Percentiles rank a stretch among this genome's conserved stretches.
Evolutionary conservation across 2,113 vertebrate genomes (phyloP).

Genomic region (Gorilla gorilla): DNA sequence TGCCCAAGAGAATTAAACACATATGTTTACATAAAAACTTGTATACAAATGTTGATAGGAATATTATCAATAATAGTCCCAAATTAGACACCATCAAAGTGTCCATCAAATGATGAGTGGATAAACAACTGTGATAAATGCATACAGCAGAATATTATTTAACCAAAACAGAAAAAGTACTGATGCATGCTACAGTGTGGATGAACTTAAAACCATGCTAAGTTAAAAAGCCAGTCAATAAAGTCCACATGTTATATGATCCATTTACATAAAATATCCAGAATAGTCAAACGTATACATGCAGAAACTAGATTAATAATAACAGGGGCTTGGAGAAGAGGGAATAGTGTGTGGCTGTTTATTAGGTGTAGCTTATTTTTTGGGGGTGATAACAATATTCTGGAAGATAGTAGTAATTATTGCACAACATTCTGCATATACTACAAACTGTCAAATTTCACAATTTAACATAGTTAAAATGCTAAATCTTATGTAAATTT

Average conservation of each 20-base stretch:
- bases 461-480: neutral
- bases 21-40: neutral
- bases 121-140: neutral
- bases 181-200: no score
- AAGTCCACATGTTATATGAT: neutral
- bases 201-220: neutral
- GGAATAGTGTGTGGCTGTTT: neutral
- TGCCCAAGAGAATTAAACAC: neutral
- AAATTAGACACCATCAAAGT: neutral
- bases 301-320: neutral
- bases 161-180: neutral
- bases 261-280: neutral
- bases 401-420: neutral
- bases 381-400: neutral
- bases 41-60: neutral
- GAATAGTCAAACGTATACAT: neutral
- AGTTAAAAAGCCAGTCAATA: neutral
- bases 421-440: neutral
- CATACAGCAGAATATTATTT: neutral
- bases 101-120: neutral
- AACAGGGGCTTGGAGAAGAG: no score
- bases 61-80: neutral
- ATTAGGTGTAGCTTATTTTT: neutral
- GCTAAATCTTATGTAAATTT: neutral
- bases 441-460: neutral